A percentile compares a stretch with the other conserved stretches of the same genome.
These are phyloP conservation scores for Hippocampus kuda DNA, from an alignment of 2,797 vertebrate genomes.

Conservation along the genomic window DNA sequence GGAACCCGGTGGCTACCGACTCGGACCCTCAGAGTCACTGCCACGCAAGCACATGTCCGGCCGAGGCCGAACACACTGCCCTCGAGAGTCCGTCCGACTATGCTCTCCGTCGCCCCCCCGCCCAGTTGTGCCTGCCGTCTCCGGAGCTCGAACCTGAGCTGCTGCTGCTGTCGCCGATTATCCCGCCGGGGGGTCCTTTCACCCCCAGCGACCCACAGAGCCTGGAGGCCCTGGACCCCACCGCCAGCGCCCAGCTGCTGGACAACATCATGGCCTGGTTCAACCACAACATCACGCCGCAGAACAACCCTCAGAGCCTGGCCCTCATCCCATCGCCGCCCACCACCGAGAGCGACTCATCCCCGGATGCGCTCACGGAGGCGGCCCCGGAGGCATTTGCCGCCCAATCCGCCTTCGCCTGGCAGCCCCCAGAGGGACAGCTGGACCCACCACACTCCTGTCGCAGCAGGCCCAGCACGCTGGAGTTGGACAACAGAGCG, in stretches of 20 bases:
- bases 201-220: slow-evolving; percentile 75
- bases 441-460: slow-evolving; percentile 4
- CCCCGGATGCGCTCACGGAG: slow-evolving; percentile 53
- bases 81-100: slow-evolving; percentile 16
- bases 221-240: slow-evolving; percentile 77
- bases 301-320: slow-evolving; percentile 91
- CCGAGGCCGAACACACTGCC: slow-evolving; percentile 41
- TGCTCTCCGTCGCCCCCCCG: slow-evolving; percentile 25
- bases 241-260: slow-evolving; percentile 85
- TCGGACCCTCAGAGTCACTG: slow-evolving; percentile 40
- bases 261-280: slow-evolving; percentile 99
- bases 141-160: slow-evolving; percentile 55
- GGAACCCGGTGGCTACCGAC: slow-evolving; percentile 51
- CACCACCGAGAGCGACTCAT: slow-evolving; percentile 60
- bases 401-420: slow-evolving; percentile 18
- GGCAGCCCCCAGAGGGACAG: slow-evolving; percentile 61
- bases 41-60: slow-evolving; percentile 26
- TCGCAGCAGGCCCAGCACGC: slow-evolving; percentile 36
- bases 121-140: slow-evolving; percentile 62
- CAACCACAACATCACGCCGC: slow-evolving; percentile 93
- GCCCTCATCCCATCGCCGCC: slow-evolving; percentile 68
- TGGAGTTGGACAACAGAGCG: slow-evolving; percentile 44
- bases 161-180: slow-evolving; percentile 63
- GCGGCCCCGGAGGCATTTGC: slow-evolving; percentile 39
- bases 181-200: slow-evolving; percentile 63